Percentiles rank a stretch among this genome's conserved stretches.
phyloP scores from a whole-genome alignment of 2,888 invertebrate genomes.

The Charanyca ferruginea region DNA sequence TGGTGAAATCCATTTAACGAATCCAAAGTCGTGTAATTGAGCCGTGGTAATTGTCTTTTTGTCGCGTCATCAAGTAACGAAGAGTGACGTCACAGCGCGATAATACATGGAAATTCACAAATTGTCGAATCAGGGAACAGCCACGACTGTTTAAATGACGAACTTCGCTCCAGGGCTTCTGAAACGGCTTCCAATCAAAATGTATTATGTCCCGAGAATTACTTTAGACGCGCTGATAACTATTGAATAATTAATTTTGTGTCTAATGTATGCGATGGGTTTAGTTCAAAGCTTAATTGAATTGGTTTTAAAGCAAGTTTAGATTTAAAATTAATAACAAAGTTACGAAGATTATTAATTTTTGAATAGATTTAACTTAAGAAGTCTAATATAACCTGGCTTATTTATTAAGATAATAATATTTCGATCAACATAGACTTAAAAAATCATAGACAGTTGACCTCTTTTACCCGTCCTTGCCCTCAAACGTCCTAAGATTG shows the following conservation, averaged over 20 bases:
- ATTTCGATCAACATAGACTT: constrained; percentile 4
- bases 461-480: constrained; percentile 21
- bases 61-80: constrained; percentile 9
- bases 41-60: constrained; percentile 2
- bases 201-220: constrained; percentile 53
- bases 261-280: constrained; percentile 19
- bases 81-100: constrained; percentile 23
- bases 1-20: neutral
- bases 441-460: constrained; percentile 25
- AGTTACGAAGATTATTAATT: neutral
- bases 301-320: constrained; percentile 15
- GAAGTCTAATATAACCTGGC: neutral
- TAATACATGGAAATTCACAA: constrained; percentile 54
- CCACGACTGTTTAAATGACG: constrained; percentile 54
- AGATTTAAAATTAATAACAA: constrained; percentile 12
- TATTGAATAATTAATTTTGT: constrained; percentile 55
- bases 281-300: constrained; percentile 24
- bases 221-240: constrained; percentile 42
- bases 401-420: neutral
- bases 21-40: neutral
- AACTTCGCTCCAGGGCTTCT: constrained; percentile 50
- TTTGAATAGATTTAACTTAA: neutral
- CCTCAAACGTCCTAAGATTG: constrained; percentile 13
- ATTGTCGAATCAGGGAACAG: constrained; percentile 38
- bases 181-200: constrained; percentile 49